Conservation (phyloP, 2,797 vertebrate genomes). For the Microhierax caerulescens region DNA sequence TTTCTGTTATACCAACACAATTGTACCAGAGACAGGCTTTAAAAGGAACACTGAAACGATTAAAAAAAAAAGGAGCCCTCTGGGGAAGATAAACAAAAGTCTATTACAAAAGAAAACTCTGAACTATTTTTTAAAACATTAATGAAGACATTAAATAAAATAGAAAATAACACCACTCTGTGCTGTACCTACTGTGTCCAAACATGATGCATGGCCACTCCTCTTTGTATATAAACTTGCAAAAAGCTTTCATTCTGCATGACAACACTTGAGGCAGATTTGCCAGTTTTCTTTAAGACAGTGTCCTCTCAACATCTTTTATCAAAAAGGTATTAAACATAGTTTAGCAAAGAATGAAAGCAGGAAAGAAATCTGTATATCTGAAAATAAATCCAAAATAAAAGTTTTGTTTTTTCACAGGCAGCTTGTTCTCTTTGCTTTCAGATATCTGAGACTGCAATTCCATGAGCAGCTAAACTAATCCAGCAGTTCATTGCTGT, state of each 20-base stretch:
- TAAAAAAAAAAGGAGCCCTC: background rate
- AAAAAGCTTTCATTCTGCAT: background rate
- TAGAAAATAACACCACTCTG: background rate
- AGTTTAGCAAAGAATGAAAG: background rate
- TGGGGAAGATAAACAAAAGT: background rate
- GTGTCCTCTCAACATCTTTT: background rate
- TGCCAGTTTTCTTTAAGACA: background rate
- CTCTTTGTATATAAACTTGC: background rate
- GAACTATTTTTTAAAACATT: background rate
- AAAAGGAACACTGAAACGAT: background rate
- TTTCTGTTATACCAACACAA: background rate
- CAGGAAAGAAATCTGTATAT: background rate
- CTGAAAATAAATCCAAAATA: background rate
- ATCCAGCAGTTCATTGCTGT: background rate
- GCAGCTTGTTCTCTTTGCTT: background rate
- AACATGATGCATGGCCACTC: fast-evolving
- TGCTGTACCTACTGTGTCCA: background rate
- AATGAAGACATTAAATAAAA: background rate
- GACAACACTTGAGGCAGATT: background rate
- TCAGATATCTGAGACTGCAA: background rate
- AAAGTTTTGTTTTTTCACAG: background rate
- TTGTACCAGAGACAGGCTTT: background rate
- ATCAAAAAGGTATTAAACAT: background rate
- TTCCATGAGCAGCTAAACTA: background rate
- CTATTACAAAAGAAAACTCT: background rate